A percentile compares a stretch with the other conserved stretches of the same genome.
These are phyloP conservation scores for Troglohyphantes excavatus DNA, from an alignment of 2,888 invertebrate species.

Conservation along the genomic window DNA sequence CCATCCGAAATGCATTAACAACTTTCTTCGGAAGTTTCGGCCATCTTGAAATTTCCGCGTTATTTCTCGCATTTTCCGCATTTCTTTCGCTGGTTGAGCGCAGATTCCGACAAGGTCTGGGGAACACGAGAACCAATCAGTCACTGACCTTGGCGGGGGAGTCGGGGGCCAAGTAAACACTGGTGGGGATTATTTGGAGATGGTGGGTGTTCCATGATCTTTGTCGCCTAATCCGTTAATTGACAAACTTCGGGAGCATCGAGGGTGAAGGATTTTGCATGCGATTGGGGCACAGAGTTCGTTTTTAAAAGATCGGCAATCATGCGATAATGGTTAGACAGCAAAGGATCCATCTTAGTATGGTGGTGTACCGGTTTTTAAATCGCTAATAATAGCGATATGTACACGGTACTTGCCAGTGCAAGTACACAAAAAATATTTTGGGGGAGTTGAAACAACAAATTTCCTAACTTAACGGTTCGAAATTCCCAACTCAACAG, in stretches of 20 bases:
- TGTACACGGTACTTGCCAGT: too few relatives aligned
- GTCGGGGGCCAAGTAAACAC: neutral
- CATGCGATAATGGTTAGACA: too few relatives aligned
- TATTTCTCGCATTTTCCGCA: neutral
- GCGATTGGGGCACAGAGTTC: too few relatives aligned
- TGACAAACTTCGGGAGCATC: neutral
- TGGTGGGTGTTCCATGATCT: neutral
- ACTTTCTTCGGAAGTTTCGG: neutral
- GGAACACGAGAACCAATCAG: neutral
- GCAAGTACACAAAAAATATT: too few relatives aligned
- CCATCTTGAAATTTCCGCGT: neutral
- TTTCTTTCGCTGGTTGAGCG: neutral
- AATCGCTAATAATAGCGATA: too few relatives aligned
- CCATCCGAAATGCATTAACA: slow-evolving; percentile 5
- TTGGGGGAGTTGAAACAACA: too few relatives aligned
- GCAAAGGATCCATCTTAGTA: too few relatives aligned
- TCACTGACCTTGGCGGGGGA: slow-evolving; percentile 4
- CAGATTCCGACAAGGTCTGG: neutral
- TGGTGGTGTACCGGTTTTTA: too few relatives aligned
- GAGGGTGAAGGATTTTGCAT: neutral
- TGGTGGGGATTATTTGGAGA: neutral
- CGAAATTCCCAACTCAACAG: too few relatives aligned
- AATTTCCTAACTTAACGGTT: too few relatives aligned
- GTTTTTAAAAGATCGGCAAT: too few relatives aligned
- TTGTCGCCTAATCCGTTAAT: neutral